These are phyloP conservation scores for Puffinus mauretanicus DNA, from an alignment of 2,113 vertebrate species.

Conservation along the genomic window DNA sequence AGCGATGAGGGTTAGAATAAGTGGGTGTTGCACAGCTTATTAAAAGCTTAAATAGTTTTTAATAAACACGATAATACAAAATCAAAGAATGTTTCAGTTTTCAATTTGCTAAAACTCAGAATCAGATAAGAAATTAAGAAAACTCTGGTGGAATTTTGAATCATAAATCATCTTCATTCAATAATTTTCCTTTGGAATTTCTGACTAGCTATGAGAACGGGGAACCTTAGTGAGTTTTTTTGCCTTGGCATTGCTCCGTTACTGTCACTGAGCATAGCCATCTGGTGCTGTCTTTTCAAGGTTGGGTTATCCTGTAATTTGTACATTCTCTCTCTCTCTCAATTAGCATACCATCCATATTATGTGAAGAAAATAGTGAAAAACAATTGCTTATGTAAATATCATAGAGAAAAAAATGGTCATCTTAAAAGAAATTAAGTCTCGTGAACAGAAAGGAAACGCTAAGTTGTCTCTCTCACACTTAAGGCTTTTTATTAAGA, in stretches of 20 bases:
- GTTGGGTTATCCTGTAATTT: slow-evolving; percentile 51
- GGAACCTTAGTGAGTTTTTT: neutral
- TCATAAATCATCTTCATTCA: neutral
- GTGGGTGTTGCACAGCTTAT: neutral
- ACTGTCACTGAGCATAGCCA: slow-evolving; percentile 37
- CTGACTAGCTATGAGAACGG: neutral
- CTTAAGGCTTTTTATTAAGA: neutral
- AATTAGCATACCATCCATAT: neutral
- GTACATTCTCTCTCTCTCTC: slow-evolving; percentile 9
- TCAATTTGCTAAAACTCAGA: neutral
- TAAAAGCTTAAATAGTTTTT: neutral
- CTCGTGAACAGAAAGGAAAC: neutral
- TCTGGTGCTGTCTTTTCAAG: slow-evolving; percentile 69
- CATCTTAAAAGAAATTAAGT: neutral
- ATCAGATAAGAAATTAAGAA: neutral
- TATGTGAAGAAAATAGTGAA: neutral
- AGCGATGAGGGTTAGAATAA: neutral
- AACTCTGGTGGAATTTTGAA: neutral
- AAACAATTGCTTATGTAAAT: neutral
- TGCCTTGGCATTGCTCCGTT: slow-evolving; percentile 20
- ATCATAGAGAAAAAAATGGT: neutral
- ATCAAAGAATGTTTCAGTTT: neutral
- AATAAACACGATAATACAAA: neutral
- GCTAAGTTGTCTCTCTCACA: neutral
- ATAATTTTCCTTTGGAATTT: neutral